A percentile compares a stretch with the other conserved stretches of the same genome.
phyloP scores from a whole-genome alignment of 1,140 invertebrate species.

The Drosophila albomicans region DNA sequence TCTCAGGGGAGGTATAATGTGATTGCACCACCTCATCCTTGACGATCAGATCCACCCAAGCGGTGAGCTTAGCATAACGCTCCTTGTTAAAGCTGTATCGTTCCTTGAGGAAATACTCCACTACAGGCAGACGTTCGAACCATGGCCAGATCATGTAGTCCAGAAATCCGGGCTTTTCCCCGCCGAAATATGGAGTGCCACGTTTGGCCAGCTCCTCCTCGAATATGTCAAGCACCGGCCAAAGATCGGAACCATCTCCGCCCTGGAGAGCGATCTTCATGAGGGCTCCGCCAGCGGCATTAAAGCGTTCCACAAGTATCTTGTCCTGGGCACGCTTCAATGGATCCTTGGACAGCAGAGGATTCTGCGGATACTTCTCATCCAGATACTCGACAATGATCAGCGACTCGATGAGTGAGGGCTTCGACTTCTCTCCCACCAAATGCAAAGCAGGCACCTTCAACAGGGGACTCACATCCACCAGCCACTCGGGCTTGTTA shows the following conservation, averaged over 20 bases:
- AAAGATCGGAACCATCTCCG: conserved; percentile 39
- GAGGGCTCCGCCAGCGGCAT: conserved; percentile 30
- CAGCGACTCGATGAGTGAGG: conserved; percentile 91
- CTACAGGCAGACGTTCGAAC: conserved; percentile 88
- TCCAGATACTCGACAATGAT: conserved; percentile 94
- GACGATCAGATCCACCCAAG: conserved; percentile 44
- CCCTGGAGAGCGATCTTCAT: conserved; percentile 38
- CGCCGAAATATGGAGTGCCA: conserved; percentile 88
- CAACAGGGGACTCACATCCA: conserved; percentile 88
- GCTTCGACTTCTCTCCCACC: conserved; percentile 86
- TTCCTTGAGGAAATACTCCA: conserved; percentile 42
- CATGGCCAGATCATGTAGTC: conserved; percentile 96
- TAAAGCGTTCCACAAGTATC: conserved; percentile 90
- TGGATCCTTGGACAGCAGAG: conserved; percentile 90
- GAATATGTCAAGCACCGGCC: conserved; percentile 87
- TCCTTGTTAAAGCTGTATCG: conserved; percentile 50
- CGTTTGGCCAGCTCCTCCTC: conserved; percentile 89
- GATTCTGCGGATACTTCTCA: conserved; percentile 89
- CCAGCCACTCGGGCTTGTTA: conserved; percentile 93
- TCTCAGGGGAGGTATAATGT: conserved; percentile 50
- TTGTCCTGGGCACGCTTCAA: conserved; percentile 91
- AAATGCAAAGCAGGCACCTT: conserved; percentile 93
- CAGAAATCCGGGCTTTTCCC: conserved; percentile 89
- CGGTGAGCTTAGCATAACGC: conserved; percentile 50
- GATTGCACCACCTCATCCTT: conserved; percentile 55